A percentile compares a stretch with the other conserved stretches of the same genome.
phyloP scores from a whole-genome alignment of 2,888 invertebrate species.

The Notodonta dromedarius region DNA sequence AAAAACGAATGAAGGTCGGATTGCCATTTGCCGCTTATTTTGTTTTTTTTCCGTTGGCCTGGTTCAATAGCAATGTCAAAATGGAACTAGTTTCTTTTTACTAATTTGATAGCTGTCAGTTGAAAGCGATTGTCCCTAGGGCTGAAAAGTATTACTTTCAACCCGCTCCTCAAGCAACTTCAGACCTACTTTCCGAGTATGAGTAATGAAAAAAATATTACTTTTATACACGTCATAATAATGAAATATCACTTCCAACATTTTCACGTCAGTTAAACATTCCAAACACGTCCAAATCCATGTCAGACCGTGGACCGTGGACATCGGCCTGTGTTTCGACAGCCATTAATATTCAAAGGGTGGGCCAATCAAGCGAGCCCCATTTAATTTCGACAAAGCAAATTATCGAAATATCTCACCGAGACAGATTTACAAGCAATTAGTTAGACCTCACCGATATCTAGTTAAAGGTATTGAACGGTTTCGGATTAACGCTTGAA shows the following conservation, averaged over 20 bases:
- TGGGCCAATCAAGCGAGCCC: slow-evolving; percentile 48
- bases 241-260: neutral
- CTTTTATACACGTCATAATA: neutral
- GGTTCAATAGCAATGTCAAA: too few relatives aligned
- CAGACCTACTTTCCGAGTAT: too few relatives aligned
- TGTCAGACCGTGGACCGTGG: slow-evolving; percentile 8
- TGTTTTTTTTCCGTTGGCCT: too few relatives aligned
- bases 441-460: slow-evolving; percentile 36
- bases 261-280: neutral
- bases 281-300: slow-evolving; percentile 6
- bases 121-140: too few relatives aligned
- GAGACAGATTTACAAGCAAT: slow-evolving; percentile 53
- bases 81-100: too few relatives aligned
- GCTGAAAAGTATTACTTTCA: too few relatives aligned
- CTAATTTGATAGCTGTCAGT: too few relatives aligned
- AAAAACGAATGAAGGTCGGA: too few relatives aligned
- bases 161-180: too few relatives aligned
- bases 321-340: slow-evolving; percentile 18
- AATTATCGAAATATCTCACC: slow-evolving; percentile 60
- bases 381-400: slow-evolving; percentile 57
- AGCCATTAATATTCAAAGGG: slow-evolving; percentile 55
- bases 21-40: too few relatives aligned
- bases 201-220: too few relatives aligned
- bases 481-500: neutral
- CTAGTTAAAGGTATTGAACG: slow-evolving; percentile 17